These are phyloP conservation scores for Trichosurus vulpecula DNA, from an alignment of 2,797 vertebrate genomes.

Conservation along the genomic window DNA sequence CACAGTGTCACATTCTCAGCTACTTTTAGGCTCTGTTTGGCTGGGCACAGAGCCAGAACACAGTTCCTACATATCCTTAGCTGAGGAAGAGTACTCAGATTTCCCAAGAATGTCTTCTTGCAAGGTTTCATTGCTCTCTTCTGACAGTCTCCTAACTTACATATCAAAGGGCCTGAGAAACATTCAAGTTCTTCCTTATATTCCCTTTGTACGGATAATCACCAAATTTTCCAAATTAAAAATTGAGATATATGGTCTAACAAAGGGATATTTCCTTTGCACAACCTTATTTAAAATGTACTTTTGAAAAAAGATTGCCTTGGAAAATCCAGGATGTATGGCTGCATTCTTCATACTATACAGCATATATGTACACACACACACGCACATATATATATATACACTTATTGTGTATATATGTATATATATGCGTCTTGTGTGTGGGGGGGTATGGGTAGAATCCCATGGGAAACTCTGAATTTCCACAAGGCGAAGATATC, in stretches of 20 bases:
- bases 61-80: background rate
- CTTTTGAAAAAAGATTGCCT: background rate
- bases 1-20: background rate
- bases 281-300: background rate
- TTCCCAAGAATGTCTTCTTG: background rate
- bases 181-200: background rate
- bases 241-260: background rate
- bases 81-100: background rate
- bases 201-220: background rate
- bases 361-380: background rate
- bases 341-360: background rate
- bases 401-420: background rate
- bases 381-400: no score
- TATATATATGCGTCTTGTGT: background rate
- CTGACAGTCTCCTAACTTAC: background rate
- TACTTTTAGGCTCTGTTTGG: background rate
- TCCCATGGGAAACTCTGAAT: background rate
- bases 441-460: no score
- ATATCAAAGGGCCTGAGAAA: background rate
- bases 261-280: background rate
- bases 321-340: background rate
- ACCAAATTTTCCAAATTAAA: background rate
- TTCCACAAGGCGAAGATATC: background rate
- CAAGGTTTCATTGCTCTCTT: background rate
- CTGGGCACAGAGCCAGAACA: background rate